These are phyloP conservation scores for Sphaeramia orbicularis DNA, from an alignment of 2,797 vertebrate species.

Conservation along the genomic window DNA sequence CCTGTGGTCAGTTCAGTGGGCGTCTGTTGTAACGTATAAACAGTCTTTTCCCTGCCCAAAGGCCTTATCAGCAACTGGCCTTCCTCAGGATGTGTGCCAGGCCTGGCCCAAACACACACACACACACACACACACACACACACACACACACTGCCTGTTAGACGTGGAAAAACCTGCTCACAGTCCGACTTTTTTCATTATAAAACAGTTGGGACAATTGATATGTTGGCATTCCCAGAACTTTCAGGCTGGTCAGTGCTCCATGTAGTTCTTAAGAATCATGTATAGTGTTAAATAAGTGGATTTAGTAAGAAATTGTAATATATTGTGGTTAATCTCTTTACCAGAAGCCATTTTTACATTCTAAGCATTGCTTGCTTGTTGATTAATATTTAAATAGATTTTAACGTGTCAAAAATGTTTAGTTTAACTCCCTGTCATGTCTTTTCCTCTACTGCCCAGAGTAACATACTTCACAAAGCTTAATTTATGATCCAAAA, in stretches of 20 bases:
- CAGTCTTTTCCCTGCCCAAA: constrained; percentile 66
- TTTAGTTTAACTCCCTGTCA: not conserved
- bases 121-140: constrained; percentile 28
- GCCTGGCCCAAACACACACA: constrained; percentile 24
- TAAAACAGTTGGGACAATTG: constrained; percentile 15
- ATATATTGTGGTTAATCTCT: not conserved
- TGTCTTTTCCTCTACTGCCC: not conserved
- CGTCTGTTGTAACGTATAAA: constrained; percentile 76
- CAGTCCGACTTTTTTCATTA: constrained; percentile 32
- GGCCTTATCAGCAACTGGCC: constrained; percentile 82
- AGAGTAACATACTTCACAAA: constrained; percentile 5
- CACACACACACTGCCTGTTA: constrained; percentile 25
- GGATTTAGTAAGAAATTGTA: constrained; percentile 10
- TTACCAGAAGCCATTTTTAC: not conserved
- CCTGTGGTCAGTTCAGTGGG: constrained; percentile 61
- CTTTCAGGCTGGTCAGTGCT: constrained; percentile 3
- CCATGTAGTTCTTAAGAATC: constrained; percentile 12
- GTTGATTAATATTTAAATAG: constrained; percentile 1
- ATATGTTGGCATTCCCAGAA: constrained; percentile 14
- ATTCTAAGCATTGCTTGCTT: not conserved
- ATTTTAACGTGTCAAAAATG: constrained; percentile 17
- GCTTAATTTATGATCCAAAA: not conserved
- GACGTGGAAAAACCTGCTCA: constrained; percentile 60
- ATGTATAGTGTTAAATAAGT: constrained; percentile 1
- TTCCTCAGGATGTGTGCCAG: constrained; percentile 85